Percentiles rank a stretch among this genome's conserved stretches.
These are phyloP conservation scores for Irena cyanogastra DNA, from an alignment of 2,113 vertebrate species.

Conservation along the genomic window DNA sequence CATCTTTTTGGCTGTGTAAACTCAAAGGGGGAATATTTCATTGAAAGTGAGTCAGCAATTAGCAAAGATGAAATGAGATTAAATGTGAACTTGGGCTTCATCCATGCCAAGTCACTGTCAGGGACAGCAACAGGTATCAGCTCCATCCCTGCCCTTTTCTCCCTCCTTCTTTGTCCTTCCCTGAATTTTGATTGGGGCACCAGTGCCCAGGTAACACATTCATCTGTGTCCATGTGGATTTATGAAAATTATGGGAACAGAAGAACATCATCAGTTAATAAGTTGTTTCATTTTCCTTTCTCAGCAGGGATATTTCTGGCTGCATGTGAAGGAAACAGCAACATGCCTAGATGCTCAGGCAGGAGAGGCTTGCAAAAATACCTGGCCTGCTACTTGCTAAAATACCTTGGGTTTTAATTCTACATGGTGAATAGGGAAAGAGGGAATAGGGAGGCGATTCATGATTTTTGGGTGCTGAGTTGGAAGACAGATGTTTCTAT, in stretches of 20 bases:
- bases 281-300: background rate
- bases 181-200: accelerated
- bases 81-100: background rate
- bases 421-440: background rate
- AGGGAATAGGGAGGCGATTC: background rate
- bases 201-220: background rate
- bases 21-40: background rate
- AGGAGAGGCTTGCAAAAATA: background rate
- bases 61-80: background rate
- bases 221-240: background rate
- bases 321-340: background rate
- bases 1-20: background rate
- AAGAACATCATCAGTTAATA: background rate
- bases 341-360: background rate
- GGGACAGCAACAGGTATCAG: background rate
- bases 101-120: background rate
- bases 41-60: background rate
- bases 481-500: background rate
- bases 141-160: background rate
- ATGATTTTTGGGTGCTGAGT: background rate
- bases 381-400: background rate
- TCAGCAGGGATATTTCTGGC: background rate
- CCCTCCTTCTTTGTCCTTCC: background rate
- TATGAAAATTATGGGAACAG: background rate
- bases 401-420: background rate